Evolutionary conservation across 2,797 vertebrate genomes (phyloP).

Genomic region (Pteronotus mesoamericanus): DNA sequence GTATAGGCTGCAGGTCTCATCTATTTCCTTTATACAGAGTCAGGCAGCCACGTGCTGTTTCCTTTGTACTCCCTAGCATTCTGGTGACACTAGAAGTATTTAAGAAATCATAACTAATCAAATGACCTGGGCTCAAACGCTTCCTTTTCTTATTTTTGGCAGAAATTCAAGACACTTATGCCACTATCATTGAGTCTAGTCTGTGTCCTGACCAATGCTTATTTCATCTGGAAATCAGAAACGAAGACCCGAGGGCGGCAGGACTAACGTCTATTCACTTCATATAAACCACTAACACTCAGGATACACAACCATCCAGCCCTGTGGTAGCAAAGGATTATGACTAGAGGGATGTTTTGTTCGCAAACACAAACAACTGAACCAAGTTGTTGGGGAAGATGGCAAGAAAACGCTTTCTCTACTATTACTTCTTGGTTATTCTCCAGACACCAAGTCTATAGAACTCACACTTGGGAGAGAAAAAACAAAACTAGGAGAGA

Average conservation of each 20-base stretch:
- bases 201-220: background rate
- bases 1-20: background rate
- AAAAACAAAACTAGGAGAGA: background rate
- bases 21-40: background rate
- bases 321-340: background rate
- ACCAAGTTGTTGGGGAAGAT: background rate
- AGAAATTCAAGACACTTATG: background rate
- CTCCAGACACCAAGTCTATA: background rate
- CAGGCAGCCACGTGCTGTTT: background rate
- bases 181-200: background rate
- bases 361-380: background rate
- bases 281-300: background rate
- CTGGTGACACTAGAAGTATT: background rate
- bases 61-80: background rate
- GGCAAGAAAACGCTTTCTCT: background rate
- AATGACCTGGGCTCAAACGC: background rate
- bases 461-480: background rate
- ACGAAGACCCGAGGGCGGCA: background rate
- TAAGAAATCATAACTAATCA: background rate
- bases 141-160: background rate
- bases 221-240: background rate
- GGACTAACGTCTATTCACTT: background rate
- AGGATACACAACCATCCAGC: background rate
- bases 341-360: background rate
- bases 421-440: background rate